Percentiles rank a stretch among this genome's conserved stretches.
Evolutionary conservation across 1,140 invertebrate genomes (phyloP).

Genomic region (Uloborus diversus): DNA sequence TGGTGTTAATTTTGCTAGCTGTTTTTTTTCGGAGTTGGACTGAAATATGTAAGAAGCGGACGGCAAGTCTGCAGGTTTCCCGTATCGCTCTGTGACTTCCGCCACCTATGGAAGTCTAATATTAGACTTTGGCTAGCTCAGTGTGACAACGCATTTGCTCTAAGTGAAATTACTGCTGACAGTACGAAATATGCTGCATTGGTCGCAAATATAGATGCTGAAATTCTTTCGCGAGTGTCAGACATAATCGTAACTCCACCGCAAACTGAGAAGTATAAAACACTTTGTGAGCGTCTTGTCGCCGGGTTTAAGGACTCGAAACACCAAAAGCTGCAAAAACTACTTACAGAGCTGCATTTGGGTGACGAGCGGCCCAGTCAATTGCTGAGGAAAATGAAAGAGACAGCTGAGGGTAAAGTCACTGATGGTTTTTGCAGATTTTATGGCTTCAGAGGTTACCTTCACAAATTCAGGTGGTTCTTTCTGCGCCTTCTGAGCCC

Average conservation of each 20-base stretch:
- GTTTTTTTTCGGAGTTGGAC: too few relatives aligned
- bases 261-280: neutral
- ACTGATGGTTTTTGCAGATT: neutral
- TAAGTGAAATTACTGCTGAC: neutral
- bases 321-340: neutral
- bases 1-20: too few relatives aligned
- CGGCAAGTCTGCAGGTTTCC: too few relatives aligned
- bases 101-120: too few relatives aligned
- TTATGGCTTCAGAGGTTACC: conserved; percentile 15
- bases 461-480: conserved; percentile 15
- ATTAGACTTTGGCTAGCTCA: too few relatives aligned
- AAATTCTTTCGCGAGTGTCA: neutral
- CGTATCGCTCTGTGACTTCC: too few relatives aligned
- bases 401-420: neutral
- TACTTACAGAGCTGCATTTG: neutral
- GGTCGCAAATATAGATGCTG: neutral
- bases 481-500: neutral
- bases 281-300: neutral
- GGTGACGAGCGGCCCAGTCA: neutral
- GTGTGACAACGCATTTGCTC: too few relatives aligned
- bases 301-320: neutral
- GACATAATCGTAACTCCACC: neutral
- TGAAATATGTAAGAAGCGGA: too few relatives aligned
- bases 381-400: neutral
- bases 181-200: neutral